phyloP scores from a whole-genome alignment of 2,888 invertebrate genomes.

The Phortica okadai region DNA sequence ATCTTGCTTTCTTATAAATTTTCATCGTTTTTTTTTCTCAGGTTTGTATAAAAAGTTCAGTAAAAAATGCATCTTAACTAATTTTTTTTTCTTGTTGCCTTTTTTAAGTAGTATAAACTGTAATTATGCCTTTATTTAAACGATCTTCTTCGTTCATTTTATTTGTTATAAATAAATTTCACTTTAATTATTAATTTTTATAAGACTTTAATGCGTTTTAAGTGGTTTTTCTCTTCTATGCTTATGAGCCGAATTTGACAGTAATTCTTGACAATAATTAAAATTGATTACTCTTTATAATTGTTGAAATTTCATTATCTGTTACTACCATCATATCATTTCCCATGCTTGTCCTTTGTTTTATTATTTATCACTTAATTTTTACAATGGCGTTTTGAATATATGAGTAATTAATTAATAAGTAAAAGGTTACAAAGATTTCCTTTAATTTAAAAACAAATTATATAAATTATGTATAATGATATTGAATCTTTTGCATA shows the following conservation, averaged over 20 bases:
- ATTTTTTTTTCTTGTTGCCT: slow-evolving; percentile 23
- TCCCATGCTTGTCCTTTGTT: slow-evolving; percentile 32
- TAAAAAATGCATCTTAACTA: slow-evolving; percentile 74
- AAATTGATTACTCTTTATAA: slow-evolving; percentile 25
- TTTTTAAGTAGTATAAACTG: slow-evolving; percentile 38
- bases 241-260: slow-evolving; percentile 32
- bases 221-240: slow-evolving; percentile 31
- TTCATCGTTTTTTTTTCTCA: slow-evolving; percentile 41
- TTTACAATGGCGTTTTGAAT: slow-evolving; percentile 75
- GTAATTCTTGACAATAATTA: slow-evolving; percentile 42
- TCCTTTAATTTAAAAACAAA: slow-evolving; percentile 44
- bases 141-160: slow-evolving; percentile 35
- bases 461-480: slow-evolving; percentile 34
- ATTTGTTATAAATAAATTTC: slow-evolving; percentile 21
- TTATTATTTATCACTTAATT: slow-evolving; percentile 73
- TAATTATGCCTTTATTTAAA: slow-evolving; percentile 39
- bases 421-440: slow-evolving; percentile 30
- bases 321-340: slow-evolving; percentile 17
- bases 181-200: slow-evolving; percentile 6
- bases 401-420: slow-evolving; percentile 17
- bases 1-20: slow-evolving; percentile 43
- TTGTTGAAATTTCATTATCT: background rate
- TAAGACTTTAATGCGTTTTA: slow-evolving; percentile 30
- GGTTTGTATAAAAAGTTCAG: slow-evolving; percentile 71
- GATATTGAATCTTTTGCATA: slow-evolving; percentile 28